phyloP scores from a whole-genome alignment of 2,113 vertebrate genomes.

The Elachura formosa region DNA sequence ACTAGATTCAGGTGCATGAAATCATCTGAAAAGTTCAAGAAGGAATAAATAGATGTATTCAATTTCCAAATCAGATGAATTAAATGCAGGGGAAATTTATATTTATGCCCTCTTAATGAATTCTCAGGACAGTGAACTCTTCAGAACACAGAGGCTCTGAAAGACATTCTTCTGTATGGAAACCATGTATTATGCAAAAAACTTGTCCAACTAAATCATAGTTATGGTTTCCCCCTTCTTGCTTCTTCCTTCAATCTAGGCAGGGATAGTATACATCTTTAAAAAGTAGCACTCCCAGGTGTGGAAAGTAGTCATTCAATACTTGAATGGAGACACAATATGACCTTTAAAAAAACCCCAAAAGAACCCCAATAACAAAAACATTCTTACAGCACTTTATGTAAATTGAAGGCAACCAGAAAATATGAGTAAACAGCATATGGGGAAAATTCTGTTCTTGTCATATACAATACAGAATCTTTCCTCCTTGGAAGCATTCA shows the following conservation, averaged over 20 bases:
- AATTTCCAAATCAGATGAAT: neutral
- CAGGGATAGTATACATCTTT: neutral
- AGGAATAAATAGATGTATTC: neutral
- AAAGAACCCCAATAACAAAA: neutral
- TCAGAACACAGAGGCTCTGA: neutral
- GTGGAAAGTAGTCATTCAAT: neutral
- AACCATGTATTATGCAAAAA: neutral
- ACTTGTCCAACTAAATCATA: neutral
- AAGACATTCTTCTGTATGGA: neutral
- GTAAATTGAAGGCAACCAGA: neutral
- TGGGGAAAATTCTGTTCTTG: neutral
- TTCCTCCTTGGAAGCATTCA: neutral
- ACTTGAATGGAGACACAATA: neutral
- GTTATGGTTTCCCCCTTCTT: neutral
- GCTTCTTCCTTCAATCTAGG: neutral
- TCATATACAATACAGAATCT: rapidly evolving
- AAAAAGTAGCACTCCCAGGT: neutral
- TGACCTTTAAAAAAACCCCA: neutral
- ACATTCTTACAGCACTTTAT: neutral
- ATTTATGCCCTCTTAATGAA: neutral
- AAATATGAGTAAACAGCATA: neutral
- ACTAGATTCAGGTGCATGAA: neutral
- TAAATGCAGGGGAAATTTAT: neutral
- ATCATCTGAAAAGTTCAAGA: neutral
- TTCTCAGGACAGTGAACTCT: neutral